These are phyloP conservation scores for Nesometra sesokonis DNA, from an alignment of 35 echinoderm and acorn worm species.

Conservation along the genomic window DNA sequence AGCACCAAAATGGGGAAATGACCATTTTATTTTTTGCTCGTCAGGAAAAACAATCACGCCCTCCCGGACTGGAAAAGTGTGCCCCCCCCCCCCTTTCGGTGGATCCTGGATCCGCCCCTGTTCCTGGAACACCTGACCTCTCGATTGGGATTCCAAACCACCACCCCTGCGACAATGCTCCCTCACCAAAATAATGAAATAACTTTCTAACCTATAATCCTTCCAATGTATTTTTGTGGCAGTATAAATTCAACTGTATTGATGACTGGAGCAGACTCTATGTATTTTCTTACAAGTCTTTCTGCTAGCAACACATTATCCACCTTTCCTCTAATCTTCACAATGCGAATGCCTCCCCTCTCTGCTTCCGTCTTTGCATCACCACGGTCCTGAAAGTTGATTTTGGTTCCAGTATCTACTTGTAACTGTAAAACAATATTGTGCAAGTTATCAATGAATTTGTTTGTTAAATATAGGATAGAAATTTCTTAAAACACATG, in stretches of 20 bases:
- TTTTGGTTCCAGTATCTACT: conserved; percentile 48
- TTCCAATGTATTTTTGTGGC: conserved; percentile 59
- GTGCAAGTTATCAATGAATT: no score
- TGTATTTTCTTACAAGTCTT: conserved; percentile 35
- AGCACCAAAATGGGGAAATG: no score
- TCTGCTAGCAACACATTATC: conserved; percentile 66
- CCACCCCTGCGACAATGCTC: no score
- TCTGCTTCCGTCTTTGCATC: conserved; percentile 17
- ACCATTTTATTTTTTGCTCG: no score
- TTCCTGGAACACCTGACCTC: no score
- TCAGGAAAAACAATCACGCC: no score
- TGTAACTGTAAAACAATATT: conserved; percentile 31
- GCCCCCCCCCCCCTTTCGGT: no score
- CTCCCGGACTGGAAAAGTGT: no score
- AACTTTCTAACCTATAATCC: conserved; percentile 62
- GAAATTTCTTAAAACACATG: no score
- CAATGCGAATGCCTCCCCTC: conserved; percentile 26
- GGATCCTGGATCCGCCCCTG: no score
- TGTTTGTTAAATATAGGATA: no score
- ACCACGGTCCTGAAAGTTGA: conserved; percentile 44
- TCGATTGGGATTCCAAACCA: no score
- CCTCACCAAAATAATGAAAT: not conserved
- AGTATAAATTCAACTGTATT: conserved; percentile 47
- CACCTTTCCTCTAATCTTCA: conserved; percentile 62
- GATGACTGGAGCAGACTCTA: conserved; percentile 35